These are phyloP conservation scores for Ammodytes marinus DNA, from an alignment of 2,113 vertebrate genomes.

Conservation along the genomic window DNA sequence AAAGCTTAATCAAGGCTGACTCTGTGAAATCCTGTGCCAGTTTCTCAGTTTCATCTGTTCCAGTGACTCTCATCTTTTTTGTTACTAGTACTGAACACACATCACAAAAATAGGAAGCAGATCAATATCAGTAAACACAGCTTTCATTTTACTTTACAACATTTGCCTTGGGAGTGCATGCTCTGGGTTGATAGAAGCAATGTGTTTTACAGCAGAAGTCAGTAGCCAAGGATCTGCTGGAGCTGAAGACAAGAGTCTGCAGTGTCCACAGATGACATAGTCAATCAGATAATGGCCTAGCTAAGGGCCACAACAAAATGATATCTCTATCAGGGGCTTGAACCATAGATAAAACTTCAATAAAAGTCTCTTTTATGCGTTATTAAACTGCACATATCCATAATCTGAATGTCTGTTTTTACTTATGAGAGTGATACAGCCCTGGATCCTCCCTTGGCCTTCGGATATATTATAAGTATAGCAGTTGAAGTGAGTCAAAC, in stretches of 20 bases:
- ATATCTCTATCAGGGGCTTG: slow-evolving; percentile 51
- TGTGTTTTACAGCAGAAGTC: slow-evolving; percentile 22
- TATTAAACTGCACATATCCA: slow-evolving; percentile 63
- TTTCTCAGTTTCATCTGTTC: slow-evolving; percentile 55
- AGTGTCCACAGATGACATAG: slow-evolving; percentile 60
- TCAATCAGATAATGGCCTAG: slow-evolving; percentile 52
- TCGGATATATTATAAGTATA: slow-evolving; percentile 1
- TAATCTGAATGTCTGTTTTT: slow-evolving; percentile 59
- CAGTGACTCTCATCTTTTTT: slow-evolving; percentile 26
- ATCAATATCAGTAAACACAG: not conserved
- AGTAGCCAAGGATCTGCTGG: slow-evolving; percentile 32
- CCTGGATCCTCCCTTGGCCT: slow-evolving; percentile 4
- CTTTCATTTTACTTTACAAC: not conserved
- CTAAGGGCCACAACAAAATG: slow-evolving; percentile 49
- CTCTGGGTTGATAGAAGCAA: not conserved
- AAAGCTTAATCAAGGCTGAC: slow-evolving; percentile 46
- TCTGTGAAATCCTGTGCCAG: slow-evolving; percentile 41
- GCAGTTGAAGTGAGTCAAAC: slow-evolving; percentile 29
- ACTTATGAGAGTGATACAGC: slow-evolving; percentile 39
- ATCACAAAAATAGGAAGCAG: not conserved
- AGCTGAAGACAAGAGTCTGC: slow-evolving; percentile 48
- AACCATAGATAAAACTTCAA: slow-evolving; percentile 43
- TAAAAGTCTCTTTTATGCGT: slow-evolving; percentile 56
- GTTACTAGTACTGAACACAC: not conserved
- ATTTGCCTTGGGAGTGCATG: slow-evolving; percentile 9